These are phyloP conservation scores for Allobates femoralis DNA, from an alignment of 2,797 vertebrate genomes.

Conservation along the genomic window DNA sequence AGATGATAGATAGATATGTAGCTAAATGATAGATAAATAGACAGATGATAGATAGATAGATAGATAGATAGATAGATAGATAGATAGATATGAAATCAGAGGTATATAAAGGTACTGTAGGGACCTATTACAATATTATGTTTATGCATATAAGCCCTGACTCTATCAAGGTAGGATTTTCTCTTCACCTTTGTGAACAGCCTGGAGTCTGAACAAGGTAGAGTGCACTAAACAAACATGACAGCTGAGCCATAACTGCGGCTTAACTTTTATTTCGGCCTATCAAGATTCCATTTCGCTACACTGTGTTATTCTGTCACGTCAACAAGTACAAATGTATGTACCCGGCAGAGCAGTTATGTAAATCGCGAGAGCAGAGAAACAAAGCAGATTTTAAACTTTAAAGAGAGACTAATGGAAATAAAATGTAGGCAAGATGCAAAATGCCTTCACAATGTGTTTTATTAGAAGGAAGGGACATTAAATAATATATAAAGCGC, in stretches of 20 bases:
- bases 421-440: conserved; percentile 81
- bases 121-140: background rate
- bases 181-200: background rate
- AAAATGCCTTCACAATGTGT: conserved; percentile 75
- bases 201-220: conserved; percentile 47
- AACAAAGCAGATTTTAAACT: conserved; percentile 91
- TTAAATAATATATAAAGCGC: conserved; percentile 92
- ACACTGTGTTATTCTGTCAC: conserved; percentile 56
- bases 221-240: conserved; percentile 56
- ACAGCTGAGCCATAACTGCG: conserved; percentile 47
- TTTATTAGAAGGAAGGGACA: conserved; percentile 78
- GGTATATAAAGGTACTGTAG: background rate
- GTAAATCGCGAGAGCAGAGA: conserved; percentile 77
- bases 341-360: conserved; percentile 74
- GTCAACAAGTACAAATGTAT: conserved; percentile 71
- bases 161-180: background rate
- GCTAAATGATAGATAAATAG: background rate
- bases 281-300: conserved; percentile 64
- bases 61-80: background rate
- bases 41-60: background rate
- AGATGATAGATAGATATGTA: background rate
- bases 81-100: background rate
- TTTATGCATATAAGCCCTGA: background rate
- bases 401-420: conserved; percentile 98
- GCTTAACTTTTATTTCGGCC: conserved; percentile 57